Percentiles rank a stretch among this genome's conserved stretches.
phyloP scores from a whole-genome alignment of 2,888 invertebrate species.

The Mythimna loreyi region DNA sequence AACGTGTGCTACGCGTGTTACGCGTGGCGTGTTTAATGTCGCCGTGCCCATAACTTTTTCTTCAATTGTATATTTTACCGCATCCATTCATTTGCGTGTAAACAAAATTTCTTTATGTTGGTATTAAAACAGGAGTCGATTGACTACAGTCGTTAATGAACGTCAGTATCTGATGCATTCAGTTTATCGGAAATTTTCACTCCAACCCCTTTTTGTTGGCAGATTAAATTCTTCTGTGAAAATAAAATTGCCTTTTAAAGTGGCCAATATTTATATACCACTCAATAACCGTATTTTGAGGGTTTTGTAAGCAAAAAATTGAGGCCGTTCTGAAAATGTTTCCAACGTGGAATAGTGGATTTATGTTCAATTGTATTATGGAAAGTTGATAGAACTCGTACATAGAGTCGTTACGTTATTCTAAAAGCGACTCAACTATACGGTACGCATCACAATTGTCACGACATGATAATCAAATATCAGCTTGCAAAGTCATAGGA shows the following conservation, averaged over 20 bases:
- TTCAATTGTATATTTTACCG: slow-evolving; percentile 17
- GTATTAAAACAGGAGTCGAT: background rate
- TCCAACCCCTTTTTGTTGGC: slow-evolving; percentile 12
- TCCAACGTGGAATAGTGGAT: slow-evolving; percentile 4
- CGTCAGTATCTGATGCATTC: slow-evolving; percentile 24
- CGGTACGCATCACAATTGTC: slow-evolving; percentile 10
- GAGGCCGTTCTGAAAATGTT: background rate
- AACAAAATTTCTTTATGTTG: background rate
- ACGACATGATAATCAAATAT: slow-evolving; percentile 32
- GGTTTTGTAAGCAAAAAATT: slow-evolving; percentile 3
- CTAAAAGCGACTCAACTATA: slow-evolving; percentile 6
- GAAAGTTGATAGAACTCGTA: slow-evolving; percentile 8
- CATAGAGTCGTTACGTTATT: slow-evolving; percentile 1
- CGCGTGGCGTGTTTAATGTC: slow-evolving; percentile 19
- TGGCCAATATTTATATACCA: slow-evolving; percentile 21
- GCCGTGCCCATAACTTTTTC: slow-evolving; percentile 5
- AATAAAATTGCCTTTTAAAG: slow-evolving; percentile 40
- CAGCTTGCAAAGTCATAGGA: background rate
- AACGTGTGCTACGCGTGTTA: slow-evolving; percentile 20
- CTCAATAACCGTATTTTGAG: slow-evolving; percentile 4
- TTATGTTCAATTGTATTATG: slow-evolving; percentile 11
- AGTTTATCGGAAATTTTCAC: slow-evolving; percentile 20
- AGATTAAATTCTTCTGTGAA: slow-evolving; percentile 9
- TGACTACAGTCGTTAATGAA: slow-evolving; percentile 14
- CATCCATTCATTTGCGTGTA: background rate